Percentiles rank a stretch among this genome's conserved stretches.
These are phyloP conservation scores for Gortyna flavago DNA, from an alignment of 2,888 invertebrate genomes.

Conservation along the genomic window DNA sequence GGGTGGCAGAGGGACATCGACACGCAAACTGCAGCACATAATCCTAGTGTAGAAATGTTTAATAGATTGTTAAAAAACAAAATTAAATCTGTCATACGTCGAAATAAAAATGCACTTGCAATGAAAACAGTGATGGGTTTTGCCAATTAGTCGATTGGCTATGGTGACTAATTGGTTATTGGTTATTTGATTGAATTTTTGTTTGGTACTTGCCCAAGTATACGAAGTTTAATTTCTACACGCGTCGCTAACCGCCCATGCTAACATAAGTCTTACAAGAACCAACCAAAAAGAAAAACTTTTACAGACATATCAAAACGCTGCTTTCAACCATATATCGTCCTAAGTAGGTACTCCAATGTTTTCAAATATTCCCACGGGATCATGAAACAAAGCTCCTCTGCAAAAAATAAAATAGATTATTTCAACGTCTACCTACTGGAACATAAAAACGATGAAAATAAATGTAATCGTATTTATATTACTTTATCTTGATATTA, in stretches of 20 bases:
- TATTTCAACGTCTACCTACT: slow-evolving; percentile 29
- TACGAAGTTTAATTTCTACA: neutral
- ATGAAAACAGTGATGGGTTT: neutral
- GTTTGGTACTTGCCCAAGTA: neutral
- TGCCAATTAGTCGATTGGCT: neutral
- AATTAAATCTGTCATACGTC: no score
- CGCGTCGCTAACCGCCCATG: neutral
- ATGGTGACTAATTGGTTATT: neutral
- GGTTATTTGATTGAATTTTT: neutral
- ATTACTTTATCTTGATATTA: slow-evolving; percentile 16
- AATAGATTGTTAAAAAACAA: no score
- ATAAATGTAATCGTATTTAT: slow-evolving; percentile 20
- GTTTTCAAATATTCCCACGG: slow-evolving; percentile 36
- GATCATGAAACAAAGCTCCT: slow-evolving; percentile 42
- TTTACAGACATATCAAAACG: slow-evolving; percentile 5
- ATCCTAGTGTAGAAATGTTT: no score
- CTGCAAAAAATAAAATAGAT: slow-evolving; percentile 38
- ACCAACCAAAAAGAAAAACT: slow-evolving; percentile 12
- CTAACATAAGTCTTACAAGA: neutral
- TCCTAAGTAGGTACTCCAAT: slow-evolving; percentile 26
- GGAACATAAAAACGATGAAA: slow-evolving; percentile 33
- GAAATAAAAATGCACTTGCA: no score
- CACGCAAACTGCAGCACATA: no score
- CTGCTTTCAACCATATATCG: slow-evolving; percentile 25
- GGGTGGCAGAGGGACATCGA: no score